Base-by-base conservation (phyloP, 2,888 invertebrate species). In the Hymenopus coronatus region DNA sequence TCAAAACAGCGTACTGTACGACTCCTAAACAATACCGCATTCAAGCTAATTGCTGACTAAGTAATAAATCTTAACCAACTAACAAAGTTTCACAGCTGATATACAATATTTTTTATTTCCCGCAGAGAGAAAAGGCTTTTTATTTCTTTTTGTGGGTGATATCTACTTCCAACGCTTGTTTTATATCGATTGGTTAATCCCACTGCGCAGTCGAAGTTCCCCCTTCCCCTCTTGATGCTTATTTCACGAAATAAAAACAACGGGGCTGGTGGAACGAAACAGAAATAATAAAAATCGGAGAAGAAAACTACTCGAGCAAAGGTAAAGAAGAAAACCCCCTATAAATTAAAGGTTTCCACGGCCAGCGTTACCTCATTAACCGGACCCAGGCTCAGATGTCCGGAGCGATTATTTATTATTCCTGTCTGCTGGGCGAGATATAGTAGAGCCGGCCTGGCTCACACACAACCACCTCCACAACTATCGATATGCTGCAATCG, bases 331-430 rank as follows among this genome's bases (percentile, higher is more conserved):
- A 81, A 81, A 28, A 15, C 54, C 28, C 81, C 33, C 87, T 33
- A 87, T 87, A 87, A 87, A 87, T 87, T 87, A 87, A 27, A 87
- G 82, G 82, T 81, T 82, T 82, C 87, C 87, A n/a, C 82, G 33
- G 87, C 54, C 54, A 70, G 54, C 86, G 87, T 85, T 46, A 89
- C 81, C 88, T 87, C 88, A 88, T 88, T 87, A 87, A 84, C 89
- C 82, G 54, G 70, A 70, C 82, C 84, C 20, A 28, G 54, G 84
- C 86, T 88, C 88, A 85, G 54, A 28, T 88, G 83, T 33, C 84
- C 40, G 33, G 30, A 27, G 25, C n/a, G 81, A 85, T 88, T 88
- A 88, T 88, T 88, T 88, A 88, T 88, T 88, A 83, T 85, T 28
- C 82, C 88, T 27, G 88, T 33, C 84, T 33, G 54, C 28, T 84